These are phyloP conservation scores for Musca domestica DNA, from an alignment of 1,140 invertebrate species.

Conservation along the genomic window DNA sequence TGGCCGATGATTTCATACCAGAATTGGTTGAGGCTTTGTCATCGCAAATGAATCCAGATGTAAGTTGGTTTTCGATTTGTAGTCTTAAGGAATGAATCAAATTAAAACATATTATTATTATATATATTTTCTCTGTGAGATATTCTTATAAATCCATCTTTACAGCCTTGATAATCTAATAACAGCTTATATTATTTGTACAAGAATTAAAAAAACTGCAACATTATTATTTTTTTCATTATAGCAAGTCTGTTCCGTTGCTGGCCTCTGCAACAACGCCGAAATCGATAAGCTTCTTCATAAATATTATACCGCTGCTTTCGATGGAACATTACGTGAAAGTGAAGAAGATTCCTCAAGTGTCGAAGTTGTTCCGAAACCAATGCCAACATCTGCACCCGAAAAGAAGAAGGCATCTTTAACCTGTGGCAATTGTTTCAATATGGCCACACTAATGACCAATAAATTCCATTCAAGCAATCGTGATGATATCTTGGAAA, in stretches of 20 bases:
- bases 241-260: slow-evolving; percentile 75
- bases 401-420: slow-evolving; percentile 24
- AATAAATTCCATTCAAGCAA: slow-evolving; percentile 58
- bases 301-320: slow-evolving; percentile 24
- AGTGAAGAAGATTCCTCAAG: slow-evolving; percentile 49
- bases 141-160: too few species aligned
- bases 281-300: slow-evolving; percentile 67
- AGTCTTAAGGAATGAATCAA: neutral
- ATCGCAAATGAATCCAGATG: slow-evolving; percentile 82
- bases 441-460: slow-evolving; percentile 57
- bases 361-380: neutral
- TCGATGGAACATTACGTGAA: slow-evolving; percentile 34
- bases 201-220: too few species aligned
- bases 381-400: neutral
- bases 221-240: slow-evolving; percentile 10
- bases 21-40: slow-evolving; percentile 83
- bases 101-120: too few species aligned
- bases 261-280: slow-evolving; percentile 82
- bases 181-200: too few species aligned
- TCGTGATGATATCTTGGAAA: slow-evolving; percentile 60
- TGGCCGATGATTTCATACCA: slow-evolving; percentile 84
- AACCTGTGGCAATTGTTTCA: slow-evolving; percentile 60
- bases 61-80: slow-evolving; percentile 34
- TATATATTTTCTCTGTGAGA: too few species aligned
- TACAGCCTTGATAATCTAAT: too few species aligned